These are phyloP conservation scores for Vespertilio murinus DNA, from an alignment of 2,797 vertebrate species.

Conservation along the genomic window DNA sequence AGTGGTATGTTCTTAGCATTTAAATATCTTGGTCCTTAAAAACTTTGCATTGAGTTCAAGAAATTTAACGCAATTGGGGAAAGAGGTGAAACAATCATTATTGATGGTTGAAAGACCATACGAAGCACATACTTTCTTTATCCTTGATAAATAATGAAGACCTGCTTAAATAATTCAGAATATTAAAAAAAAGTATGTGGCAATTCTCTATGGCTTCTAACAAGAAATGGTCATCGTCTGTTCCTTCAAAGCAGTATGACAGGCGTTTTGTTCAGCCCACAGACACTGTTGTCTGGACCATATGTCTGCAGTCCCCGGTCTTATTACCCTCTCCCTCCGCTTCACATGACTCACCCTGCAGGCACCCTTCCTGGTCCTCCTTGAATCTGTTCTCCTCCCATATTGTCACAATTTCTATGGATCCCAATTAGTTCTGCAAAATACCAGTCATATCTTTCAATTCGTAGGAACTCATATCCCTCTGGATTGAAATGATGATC, in stretches of 20 bases:
- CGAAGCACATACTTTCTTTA: background rate
- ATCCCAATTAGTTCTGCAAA: background rate
- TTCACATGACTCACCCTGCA: background rate
- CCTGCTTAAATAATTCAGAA: conserved; percentile 20
- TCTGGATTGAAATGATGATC: background rate
- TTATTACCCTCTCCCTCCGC: background rate
- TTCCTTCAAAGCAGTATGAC: background rate
- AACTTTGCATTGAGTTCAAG: background rate
- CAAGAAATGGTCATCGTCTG: background rate
- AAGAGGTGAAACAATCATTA: background rate
- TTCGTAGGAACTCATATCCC: background rate
- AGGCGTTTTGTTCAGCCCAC: background rate
- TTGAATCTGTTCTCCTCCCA: background rate
- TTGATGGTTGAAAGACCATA: background rate
- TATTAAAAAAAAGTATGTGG: background rate
- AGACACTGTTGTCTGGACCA: background rate
- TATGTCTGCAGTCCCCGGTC: background rate
- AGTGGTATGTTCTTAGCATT: conserved; percentile 1
- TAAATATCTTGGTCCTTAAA: conserved; percentile 17
- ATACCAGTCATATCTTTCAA: background rate
- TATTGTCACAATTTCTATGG: background rate
- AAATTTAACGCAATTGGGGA: conserved; percentile 2
- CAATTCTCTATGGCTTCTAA: background rate
- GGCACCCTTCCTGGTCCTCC: background rate
- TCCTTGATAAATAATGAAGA: background rate